phyloP scores from a whole-genome alignment of 2,888 invertebrate genomes.

The Agriopis leucophaearia region DNA sequence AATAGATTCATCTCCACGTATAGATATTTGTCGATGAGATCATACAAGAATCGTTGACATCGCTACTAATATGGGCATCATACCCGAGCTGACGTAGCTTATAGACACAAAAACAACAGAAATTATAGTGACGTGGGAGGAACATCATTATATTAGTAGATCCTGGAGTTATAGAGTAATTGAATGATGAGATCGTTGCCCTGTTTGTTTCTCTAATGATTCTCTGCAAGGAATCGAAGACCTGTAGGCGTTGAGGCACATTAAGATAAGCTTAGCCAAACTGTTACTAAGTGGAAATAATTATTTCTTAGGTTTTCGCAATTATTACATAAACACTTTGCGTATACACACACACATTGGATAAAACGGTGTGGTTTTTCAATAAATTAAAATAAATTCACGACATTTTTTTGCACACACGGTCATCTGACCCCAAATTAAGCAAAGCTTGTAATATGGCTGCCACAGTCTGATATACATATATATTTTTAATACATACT shows the following conservation, averaged over 20 bases:
- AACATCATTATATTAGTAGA: conserved; percentile 21
- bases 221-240: conserved; percentile 16
- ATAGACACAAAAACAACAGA: conserved; percentile 30
- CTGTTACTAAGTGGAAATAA: conserved; percentile 18
- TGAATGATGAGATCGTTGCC: conserved; percentile 30
- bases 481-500: no score
- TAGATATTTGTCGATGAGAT: conserved; percentile 34
- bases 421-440: no score
- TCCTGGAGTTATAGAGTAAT: conserved; percentile 27
- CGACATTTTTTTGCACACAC: no score
- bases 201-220: conserved; percentile 16
- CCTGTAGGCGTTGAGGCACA: conserved; percentile 19
- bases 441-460: no score
- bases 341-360: no score
- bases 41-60: conserved; percentile 31
- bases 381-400: no score
- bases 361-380: no score
- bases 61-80: conserved; percentile 29
- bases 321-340: no score
- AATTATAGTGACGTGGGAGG: conserved; percentile 25
- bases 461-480: no score
- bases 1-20: conserved; percentile 19
- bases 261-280: conserved; percentile 16
- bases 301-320: no score
- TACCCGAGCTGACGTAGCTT: conserved; percentile 17